Evolutionary conservation across 2,888 invertebrate genomes (phyloP).

Genomic region (Deroplatys truncata): DNA sequence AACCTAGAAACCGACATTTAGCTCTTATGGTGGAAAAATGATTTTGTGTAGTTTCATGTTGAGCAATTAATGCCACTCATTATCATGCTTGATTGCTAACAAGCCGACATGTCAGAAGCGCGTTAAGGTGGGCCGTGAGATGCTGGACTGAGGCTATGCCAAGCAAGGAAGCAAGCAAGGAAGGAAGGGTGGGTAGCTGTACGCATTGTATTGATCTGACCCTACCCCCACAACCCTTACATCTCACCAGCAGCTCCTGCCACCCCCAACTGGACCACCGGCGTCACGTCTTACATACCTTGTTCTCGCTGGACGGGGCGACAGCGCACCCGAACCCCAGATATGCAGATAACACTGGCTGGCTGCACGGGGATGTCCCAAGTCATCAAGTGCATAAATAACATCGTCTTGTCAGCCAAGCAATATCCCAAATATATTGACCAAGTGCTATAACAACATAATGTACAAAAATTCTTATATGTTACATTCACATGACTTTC

Average conservation of each 20-base stretch:
- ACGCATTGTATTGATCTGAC: constrained; percentile 19
- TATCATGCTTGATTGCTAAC: too few relatives aligned
- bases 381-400: too few relatives aligned
- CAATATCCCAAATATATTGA: too few relatives aligned
- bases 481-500: too few relatives aligned
- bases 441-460: too few relatives aligned
- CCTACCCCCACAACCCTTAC: constrained; percentile 10
- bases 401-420: too few relatives aligned
- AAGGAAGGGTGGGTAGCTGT: not conserved
- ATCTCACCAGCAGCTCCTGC: not conserved
- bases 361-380: not conserved
- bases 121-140: not conserved
- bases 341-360: not conserved
- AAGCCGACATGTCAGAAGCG: too few relatives aligned
- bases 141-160: not conserved
- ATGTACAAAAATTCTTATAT: too few relatives aligned
- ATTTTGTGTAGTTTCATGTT: too few relatives aligned
- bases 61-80: too few relatives aligned
- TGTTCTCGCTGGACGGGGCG: constrained; percentile 6
- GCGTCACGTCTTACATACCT: constrained; percentile 15
- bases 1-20: too few relatives aligned
- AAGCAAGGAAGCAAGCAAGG: not conserved
- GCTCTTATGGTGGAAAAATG: too few relatives aligned
- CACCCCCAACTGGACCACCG: constrained; percentile 16
- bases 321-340: not conserved